Evolutionary conservation across 2,797 vertebrate genomes (phyloP).

Genomic region (Pygocentrus nattereri): DNA sequence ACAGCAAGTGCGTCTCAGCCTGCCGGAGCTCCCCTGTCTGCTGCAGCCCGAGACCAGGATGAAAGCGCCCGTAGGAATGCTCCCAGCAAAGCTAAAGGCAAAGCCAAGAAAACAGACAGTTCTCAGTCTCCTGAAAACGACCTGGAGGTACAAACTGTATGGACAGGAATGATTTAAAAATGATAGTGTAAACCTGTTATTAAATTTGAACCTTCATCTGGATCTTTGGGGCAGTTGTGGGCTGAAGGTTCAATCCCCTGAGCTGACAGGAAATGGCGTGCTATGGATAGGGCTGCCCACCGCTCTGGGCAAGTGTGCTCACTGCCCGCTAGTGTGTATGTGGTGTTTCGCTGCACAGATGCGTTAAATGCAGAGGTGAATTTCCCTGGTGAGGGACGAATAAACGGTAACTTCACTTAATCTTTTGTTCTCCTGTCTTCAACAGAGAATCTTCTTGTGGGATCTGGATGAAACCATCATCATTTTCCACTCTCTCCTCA

Average conservation of each 20-base stretch:
- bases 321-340: too few species aligned
- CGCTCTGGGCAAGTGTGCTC: too few species aligned
- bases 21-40: conserved; percentile 66
- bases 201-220: background rate
- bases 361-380: too few species aligned
- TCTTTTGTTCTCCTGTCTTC: conserved; percentile 29
- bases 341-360: too few species aligned
- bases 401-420: background rate
- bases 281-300: too few species aligned
- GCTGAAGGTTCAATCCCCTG: too few species aligned
- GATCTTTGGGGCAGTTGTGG: too few species aligned
- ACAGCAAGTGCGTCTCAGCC: conserved; percentile 76
- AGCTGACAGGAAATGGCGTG: too few species aligned
- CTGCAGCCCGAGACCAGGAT: conserved; percentile 87
- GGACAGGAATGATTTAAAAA: too few species aligned
- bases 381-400: too few species aligned
- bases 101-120: conserved; percentile 88
- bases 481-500: conserved; percentile 98
- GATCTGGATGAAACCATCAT: conserved; percentile 99
- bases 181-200: background rate
- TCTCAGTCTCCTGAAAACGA: conserved; percentile 87
- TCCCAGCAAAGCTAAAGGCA: conserved; percentile 91
- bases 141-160: conserved; percentile 80
- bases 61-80: conserved; percentile 89
- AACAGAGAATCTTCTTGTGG: conserved; percentile 94